These are phyloP conservation scores for Lagocephalus sceleratus DNA, from an alignment of 2,797 vertebrate genomes.

Conservation along the genomic window DNA sequence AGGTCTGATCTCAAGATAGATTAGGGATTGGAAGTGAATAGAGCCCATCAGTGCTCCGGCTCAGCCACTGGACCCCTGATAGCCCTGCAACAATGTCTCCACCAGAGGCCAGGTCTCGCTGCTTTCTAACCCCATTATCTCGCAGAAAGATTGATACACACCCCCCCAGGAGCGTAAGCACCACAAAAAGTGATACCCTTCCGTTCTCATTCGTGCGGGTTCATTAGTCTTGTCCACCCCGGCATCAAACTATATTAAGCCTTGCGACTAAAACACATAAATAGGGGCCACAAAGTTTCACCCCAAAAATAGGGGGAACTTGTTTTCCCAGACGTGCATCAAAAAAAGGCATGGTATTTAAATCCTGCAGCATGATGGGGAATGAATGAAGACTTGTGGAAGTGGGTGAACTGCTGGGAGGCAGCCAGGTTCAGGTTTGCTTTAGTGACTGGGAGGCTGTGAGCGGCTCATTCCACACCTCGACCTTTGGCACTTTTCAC, in stretches of 20 bases:
- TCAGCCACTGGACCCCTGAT: constrained; percentile 78
- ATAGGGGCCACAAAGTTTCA: no score
- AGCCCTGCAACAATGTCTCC: constrained; percentile 83
- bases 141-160: constrained; percentile 76
- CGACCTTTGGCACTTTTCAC: constrained; percentile 69
- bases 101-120: constrained; percentile 83
- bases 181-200: constrained; percentile 63
- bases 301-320: constrained; percentile 6
- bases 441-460: constrained; percentile 41
- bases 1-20: constrained; percentile 80
- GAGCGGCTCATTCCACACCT: constrained; percentile 56
- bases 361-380: constrained; percentile 29
- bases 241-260: constrained; percentile 49
- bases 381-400: constrained; percentile 23
- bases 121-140: constrained; percentile 85
- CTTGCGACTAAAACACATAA: constrained; percentile 28
- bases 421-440: constrained; percentile 41
- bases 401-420: constrained; percentile 32
- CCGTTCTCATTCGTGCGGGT: constrained; percentile 54
- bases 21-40: constrained; percentile 81
- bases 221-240: constrained; percentile 45
- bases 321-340: constrained; percentile 27
- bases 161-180: constrained; percentile 67
- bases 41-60: constrained; percentile 75
- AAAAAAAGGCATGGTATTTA: constrained; percentile 25